Evolutionary conservation across 2,797 vertebrate genomes (phyloP).

Genomic region (Leptatherina wallacei): DNA sequence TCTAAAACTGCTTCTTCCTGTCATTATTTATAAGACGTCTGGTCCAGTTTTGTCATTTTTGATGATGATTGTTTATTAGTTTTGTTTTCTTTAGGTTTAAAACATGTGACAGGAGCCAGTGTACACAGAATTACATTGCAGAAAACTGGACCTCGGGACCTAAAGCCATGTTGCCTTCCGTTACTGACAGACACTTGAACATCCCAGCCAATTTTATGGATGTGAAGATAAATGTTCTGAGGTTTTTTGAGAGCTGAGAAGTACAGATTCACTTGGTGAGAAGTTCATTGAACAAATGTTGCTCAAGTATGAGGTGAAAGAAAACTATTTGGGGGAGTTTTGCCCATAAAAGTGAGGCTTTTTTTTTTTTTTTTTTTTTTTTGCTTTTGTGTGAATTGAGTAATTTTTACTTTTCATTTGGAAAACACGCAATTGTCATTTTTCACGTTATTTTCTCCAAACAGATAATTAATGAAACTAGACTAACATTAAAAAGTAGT

Average conservation of each 20-base stretch:
- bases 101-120: slow-evolving; percentile 28
- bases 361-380: neutral
- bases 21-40: slow-evolving; percentile 33
- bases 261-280: neutral
- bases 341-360: neutral
- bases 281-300: neutral
- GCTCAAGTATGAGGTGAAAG: slow-evolving; percentile 1
- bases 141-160: slow-evolving; percentile 74
- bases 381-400: neutral
- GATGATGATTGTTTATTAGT: slow-evolving; percentile 41
- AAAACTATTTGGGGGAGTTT: neutral
- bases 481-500: neutral
- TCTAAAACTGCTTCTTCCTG: slow-evolving; percentile 30
- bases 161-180: slow-evolving; percentile 81
- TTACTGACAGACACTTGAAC: slow-evolving; percentile 80
- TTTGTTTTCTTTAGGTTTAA: slow-evolving; percentile 15
- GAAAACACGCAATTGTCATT: slow-evolving; percentile 1
- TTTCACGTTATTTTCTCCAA: neutral
- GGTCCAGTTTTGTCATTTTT: slow-evolving; percentile 32
- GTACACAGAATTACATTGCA: slow-evolving; percentile 35
- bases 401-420: neutral
- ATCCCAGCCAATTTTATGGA: slow-evolving; percentile 45
- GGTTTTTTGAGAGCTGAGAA: slow-evolving; percentile 4
- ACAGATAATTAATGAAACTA: slow-evolving; percentile 2
- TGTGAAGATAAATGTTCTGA: slow-evolving; percentile 18